Conservation (phyloP, 2,113 vertebrate species). For the Gymnorhina tibicen region DNA sequence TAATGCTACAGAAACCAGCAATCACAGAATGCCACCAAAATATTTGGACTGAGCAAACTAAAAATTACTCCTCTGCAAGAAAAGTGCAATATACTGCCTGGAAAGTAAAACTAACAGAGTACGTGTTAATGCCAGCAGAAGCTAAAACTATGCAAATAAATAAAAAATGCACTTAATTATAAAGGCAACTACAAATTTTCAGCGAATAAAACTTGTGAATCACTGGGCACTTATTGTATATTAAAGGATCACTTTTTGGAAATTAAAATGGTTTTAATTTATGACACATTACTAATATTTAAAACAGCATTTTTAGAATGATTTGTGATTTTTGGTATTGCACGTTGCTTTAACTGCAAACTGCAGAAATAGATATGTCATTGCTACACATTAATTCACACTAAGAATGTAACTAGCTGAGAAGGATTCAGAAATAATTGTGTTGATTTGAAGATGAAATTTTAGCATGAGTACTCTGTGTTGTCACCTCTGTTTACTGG, state of each 20-base stretch:
- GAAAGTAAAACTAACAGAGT: not conserved
- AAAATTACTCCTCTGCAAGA: not conserved
- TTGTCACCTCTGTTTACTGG: not conserved
- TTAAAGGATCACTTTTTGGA: not conserved
- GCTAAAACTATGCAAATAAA: not conserved
- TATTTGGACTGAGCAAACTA: not conserved
- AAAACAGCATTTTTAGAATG: not conserved
- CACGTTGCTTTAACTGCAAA: not conserved
- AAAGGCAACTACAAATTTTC: conserved; percentile 3
- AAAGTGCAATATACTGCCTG: not conserved
- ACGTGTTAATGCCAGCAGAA: not conserved
- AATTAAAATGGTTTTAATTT: not conserved
- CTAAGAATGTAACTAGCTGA: not conserved
- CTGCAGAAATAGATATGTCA: not conserved
- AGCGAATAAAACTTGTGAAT: not conserved
- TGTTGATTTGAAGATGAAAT: not conserved
- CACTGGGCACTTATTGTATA: not conserved
- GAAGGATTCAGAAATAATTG: not conserved
- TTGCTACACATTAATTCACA: not conserved
- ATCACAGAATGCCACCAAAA: not conserved
- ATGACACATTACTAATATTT: not conserved
- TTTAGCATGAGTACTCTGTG: not conserved
- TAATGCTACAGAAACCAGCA: not conserved
- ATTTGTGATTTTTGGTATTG: not conserved
- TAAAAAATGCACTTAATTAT: not conserved